Conservation (phyloP, 2,113 vertebrate genomes). For the Leucosticte australis region DNA sequence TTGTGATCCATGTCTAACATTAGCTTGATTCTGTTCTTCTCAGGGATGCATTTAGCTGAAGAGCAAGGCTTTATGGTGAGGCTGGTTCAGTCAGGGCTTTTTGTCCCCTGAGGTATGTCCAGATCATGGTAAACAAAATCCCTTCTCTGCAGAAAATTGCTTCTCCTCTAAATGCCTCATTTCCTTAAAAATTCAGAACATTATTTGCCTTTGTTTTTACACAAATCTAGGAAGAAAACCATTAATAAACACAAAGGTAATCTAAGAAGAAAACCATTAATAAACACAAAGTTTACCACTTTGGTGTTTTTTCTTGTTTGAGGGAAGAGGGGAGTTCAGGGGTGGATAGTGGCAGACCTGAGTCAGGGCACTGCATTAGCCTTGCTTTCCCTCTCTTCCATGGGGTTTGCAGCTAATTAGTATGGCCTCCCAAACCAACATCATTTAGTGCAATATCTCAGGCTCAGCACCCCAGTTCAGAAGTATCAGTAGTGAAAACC, state of each 20-base stretch:
- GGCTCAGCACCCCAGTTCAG: not conserved
- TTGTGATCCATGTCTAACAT: not conserved
- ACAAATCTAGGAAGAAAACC: not conserved
- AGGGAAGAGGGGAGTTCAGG: not conserved
- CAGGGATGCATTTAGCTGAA: not conserved
- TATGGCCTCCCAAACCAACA: not conserved
- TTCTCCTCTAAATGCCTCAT: not conserved
- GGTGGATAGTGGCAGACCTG: not conserved
- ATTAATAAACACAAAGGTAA: not conserved
- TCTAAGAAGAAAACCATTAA: not conserved
- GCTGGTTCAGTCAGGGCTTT: not conserved
- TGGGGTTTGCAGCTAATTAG: not conserved
- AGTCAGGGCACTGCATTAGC: not conserved
- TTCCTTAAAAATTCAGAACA: not conserved
- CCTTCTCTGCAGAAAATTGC: not conserved
- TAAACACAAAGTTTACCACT: not conserved
- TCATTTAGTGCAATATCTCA: not conserved
- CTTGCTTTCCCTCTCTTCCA: not conserved
- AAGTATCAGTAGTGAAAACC: not conserved
- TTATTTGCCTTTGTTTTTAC: not conserved
- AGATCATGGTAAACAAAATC: not conserved
- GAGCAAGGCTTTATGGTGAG: not conserved
- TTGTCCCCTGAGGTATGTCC: not conserved
- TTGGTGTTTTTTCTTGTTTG: not conserved
- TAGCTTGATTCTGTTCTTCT: not conserved